A percentile compares a stretch with the other conserved stretches of the same genome.
phyloP scores from a whole-genome alignment of 2,888 invertebrate species.

The Agrotis ipsilon region DNA sequence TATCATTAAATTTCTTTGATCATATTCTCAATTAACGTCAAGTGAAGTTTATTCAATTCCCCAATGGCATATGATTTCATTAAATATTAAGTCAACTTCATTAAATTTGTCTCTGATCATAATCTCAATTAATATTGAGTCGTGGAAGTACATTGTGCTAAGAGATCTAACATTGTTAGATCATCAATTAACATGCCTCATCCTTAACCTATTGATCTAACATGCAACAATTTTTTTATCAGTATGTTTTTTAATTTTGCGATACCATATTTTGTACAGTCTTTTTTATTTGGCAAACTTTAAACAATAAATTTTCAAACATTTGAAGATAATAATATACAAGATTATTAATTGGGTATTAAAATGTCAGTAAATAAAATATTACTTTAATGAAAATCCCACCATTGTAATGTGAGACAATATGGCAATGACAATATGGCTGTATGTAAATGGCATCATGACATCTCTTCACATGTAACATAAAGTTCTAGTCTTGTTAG shows the following conservation, averaged over 20 bases:
- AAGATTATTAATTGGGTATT: conserved; percentile 6
- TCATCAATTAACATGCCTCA: conserved; percentile 38
- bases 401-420: conserved; percentile 4
- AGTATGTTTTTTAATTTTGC: not conserved
- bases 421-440: too few species aligned
- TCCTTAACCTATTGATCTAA: conserved; percentile 42
- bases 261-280: not conserved
- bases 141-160: conserved; percentile 6
- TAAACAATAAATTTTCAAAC: not conserved
- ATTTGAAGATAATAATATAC: not conserved
- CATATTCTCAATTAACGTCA: too few species aligned
- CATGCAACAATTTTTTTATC: conserved; percentile 5
- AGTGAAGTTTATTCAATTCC: too few species aligned
- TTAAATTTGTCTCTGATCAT: not conserved
- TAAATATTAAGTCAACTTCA: too few species aligned
- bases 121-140: conserved; percentile 6
- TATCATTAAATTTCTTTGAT: too few species aligned
- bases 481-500: conserved; percentile 5
- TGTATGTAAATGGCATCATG: conserved; percentile 40
- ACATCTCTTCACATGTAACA: conserved; percentile 29
- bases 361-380: not conserved
- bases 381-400: conserved; percentile 4
- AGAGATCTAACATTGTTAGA: conserved; percentile 15
- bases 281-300: not conserved
- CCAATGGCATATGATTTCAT: too few species aligned